Evolutionary conservation across 2,113 vertebrate species (phyloP), one percentile per base, ranked within the genome.

Genomic region (Nothocercus julius): DNA sequence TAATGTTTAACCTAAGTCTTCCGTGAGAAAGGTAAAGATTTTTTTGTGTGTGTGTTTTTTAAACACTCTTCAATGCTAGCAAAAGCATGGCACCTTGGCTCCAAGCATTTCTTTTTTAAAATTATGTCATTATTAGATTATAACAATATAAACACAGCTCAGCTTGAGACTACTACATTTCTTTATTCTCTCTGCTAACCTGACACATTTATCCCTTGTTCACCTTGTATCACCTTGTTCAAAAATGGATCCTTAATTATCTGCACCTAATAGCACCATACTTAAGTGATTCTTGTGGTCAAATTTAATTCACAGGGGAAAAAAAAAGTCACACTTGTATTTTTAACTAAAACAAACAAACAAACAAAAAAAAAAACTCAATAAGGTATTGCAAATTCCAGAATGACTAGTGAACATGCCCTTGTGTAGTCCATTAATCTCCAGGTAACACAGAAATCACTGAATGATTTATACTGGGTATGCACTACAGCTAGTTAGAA

Each of bases 1-100:
- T 0, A 77, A 16, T 11, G 32, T 66, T 16, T 22, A 79, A n/a
- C 0, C 0, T 5, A 73, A 49, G 16, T 32, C 34, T 81, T 63
- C 58, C 24, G 14, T 25, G 9, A 62, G 77, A 80, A 47, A 75
- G 62, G 19, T 7, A 69, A 85, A 82, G 16, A 19, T 84, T 84
- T 84, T 58, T 13, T 2, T 19, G 28, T 19, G 32, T 70, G 22
- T 13, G 16, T 83, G n/a, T 62, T 80, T 40, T 20, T 59, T n/a
- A 7, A 73, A 58, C 4, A 44, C 2, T 62, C 10, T 21, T 77
- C 56, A 63, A 38, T 63, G 67, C 24, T 27, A 85, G 7, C 11
- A 54, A 49, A 63, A 91, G 4, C 5, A 51, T 8, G 5, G 85
- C 62, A 85, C 6, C 25, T 51, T 47, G 34, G 27, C 6, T 27